phyloP scores from a whole-genome alignment of 2,113 vertebrate species.

The Mobula birostris region DNA sequence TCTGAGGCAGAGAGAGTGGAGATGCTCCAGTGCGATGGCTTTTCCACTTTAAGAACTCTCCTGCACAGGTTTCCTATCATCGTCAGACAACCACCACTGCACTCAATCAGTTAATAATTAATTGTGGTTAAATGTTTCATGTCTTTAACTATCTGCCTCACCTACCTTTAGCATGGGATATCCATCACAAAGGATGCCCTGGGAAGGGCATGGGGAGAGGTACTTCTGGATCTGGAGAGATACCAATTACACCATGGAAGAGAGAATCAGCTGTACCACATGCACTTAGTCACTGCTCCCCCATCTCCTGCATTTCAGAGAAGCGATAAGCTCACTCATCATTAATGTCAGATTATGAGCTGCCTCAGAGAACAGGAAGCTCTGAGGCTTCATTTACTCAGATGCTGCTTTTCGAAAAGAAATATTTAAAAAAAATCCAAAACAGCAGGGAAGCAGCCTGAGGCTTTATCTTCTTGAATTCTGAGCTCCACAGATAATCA shows the following conservation, averaged over 20 bases:
- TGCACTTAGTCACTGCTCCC: neutral
- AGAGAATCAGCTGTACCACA: no score
- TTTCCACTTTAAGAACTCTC: no score
- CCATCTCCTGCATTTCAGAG: neutral
- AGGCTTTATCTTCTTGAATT: neutral
- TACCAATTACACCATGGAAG: neutral
- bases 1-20: no score
- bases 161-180: neutral
- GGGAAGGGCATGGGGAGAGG: no score
- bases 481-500: neutral
- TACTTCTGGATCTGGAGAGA: neutral
- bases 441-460: neutral
- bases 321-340: neutral
- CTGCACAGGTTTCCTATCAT: no score
- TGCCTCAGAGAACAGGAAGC: constrained; percentile 3
- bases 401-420: neutral
- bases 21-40: no score
- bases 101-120: neutral
- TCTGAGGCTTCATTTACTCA: neutral
- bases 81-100: no score
- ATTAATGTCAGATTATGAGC: neutral
- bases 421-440: neutral
- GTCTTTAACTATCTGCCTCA: neutral
- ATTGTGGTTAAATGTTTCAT: neutral
- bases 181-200: neutral